Conservation (phyloP, 2,888 invertebrate genomes). For the Oxytorus armatus region DNA sequence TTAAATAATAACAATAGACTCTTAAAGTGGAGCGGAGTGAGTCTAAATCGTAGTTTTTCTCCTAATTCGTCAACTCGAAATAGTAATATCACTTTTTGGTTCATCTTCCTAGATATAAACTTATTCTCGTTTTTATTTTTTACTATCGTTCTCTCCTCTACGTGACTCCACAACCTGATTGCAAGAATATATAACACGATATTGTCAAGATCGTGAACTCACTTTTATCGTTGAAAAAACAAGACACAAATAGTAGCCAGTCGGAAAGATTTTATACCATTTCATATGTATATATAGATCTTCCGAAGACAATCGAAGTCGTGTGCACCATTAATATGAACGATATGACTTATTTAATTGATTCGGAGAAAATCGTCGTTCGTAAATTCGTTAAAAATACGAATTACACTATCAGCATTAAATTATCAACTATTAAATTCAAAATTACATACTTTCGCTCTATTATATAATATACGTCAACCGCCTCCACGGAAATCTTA, state of each 20-base stretch:
- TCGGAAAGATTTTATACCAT: constrained; percentile 23
- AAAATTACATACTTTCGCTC: constrained; percentile 1
- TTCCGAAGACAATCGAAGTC: too few relatives aligned
- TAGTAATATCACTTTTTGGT: constrained; percentile 50
- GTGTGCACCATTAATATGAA: not conserved
- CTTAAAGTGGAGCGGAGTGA: constrained; percentile 41
- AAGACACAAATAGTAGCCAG: constrained; percentile 26
- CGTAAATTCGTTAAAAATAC: not conserved
- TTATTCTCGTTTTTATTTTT: constrained; percentile 22
- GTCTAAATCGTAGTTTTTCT: constrained; percentile 13
- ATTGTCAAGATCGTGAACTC: constrained; percentile 34
- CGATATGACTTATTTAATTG: not conserved
- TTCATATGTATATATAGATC: too few relatives aligned
- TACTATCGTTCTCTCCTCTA: constrained; percentile 23
- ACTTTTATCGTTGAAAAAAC: constrained; percentile 19
- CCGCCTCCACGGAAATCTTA: not conserved
- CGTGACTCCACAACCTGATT: constrained; percentile 61
- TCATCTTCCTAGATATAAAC: constrained; percentile 48
- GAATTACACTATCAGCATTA: not conserved
- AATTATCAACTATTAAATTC: not conserved
- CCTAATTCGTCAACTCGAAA: constrained; percentile 38
- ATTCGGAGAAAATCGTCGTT: not conserved
- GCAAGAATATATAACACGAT: constrained; percentile 31
- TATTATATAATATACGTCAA: constrained; percentile 1
- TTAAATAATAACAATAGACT: constrained; percentile 33